Base-by-base conservation (phyloP, 2,797 vertebrate species). In the Sebastes aleutianus region DNA sequence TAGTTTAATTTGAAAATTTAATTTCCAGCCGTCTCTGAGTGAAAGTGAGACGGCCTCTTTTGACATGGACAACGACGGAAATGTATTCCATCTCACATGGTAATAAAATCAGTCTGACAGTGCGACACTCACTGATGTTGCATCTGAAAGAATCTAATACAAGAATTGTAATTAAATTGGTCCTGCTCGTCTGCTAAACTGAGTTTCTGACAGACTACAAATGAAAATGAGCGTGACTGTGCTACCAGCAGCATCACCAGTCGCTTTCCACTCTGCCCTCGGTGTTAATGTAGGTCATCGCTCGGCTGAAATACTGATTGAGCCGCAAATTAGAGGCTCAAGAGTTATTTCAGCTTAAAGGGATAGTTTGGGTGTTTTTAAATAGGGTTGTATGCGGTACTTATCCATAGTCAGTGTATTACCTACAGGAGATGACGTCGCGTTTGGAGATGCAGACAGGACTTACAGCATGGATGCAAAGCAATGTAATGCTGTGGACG, bases 201-300 rank as follows among this genome's bases (percentile, higher is more conserved):
- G 70, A 76, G 43, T 68, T 78, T 57, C 64, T 70, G 67, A 68
- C 79, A 71, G 61, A 78, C 77, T 84, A 82, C 67, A 76, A 64
- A 81, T 81, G 74, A 74, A 57, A 74, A 83, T 43, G 74, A 64
- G 47, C 24, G 3, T 61, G 80, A 50, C 16, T 20, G 63, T 3
- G 69, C 63, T 29, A 62, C 66, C 32, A 27, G 66, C 78, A n/a
- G 71, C 54, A 2, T 74, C 39, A 54, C 59, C 56, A 27, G 61
- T 68, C 26, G 59, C 65, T 61, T 54, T 67, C 53, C 36, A 8
- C 58, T 61, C 64, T 31, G 16, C 57, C 69, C 53, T 39, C 20
- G 1, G 36, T 27, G 56, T 56, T 77, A 54, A 54, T 71, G 75
- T 70, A 62, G 29, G 75, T 70, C 79, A 39, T 8, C 2, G 2